Conservation (phyloP, 1,140 invertebrate genomes). For the Linepithema humile region DNA sequence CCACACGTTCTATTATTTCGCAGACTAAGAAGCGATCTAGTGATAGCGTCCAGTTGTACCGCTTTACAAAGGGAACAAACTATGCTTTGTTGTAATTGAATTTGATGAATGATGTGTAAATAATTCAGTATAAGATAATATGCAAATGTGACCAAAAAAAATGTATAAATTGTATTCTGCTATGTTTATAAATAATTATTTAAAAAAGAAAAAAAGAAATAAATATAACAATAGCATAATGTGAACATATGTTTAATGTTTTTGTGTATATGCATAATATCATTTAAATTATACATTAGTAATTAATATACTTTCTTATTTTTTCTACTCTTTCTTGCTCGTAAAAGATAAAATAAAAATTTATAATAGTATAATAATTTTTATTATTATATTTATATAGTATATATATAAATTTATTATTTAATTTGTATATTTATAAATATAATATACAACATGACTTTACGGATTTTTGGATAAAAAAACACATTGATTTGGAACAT, state of each 20-base stretch:
- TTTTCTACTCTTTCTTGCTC: too few relatives aligned
- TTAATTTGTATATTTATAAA: too few relatives aligned
- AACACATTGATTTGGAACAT: too few relatives aligned
- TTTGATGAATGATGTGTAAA: background rate
- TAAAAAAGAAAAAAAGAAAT: background rate
- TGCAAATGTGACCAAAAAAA: background rate
- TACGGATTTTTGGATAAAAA: too few relatives aligned
- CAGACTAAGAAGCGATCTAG: constrained; percentile 74
- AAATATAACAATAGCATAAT: background rate
- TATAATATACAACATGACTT: too few relatives aligned
- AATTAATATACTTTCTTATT: too few relatives aligned
- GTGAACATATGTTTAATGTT: background rate
- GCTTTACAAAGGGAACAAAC: constrained; percentile 27
- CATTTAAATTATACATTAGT: too few relatives aligned
- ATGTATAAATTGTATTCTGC: background rate
- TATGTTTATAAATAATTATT: constrained; percentile 1
- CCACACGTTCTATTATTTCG: constrained; percentile 87
- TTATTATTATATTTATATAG: too few relatives aligned
- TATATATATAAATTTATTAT: too few relatives aligned
- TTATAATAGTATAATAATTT: too few relatives aligned
- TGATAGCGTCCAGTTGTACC: background rate
- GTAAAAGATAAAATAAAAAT: too few relatives aligned
- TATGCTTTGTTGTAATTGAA: background rate
- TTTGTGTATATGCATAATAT: too few relatives aligned
- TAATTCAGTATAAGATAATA: background rate